A percentile compares a stretch with the other conserved stretches of the same genome.
Evolutionary conservation across 2,113 vertebrate species (phyloP).

Genomic region (Hirundichthys speculiger): DNA sequence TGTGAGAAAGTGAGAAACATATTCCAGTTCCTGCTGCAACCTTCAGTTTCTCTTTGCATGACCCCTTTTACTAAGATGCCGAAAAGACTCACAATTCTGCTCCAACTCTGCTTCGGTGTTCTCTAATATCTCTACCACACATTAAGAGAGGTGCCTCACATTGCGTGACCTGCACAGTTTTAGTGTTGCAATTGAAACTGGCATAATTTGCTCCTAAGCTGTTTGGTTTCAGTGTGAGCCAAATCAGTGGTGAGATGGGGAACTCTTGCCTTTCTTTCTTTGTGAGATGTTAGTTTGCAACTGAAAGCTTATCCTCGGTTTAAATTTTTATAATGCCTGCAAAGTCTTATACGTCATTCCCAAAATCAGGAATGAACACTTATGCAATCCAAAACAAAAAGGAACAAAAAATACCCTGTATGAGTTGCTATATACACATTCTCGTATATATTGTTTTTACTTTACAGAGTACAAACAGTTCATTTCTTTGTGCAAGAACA

Average conservation of each 20-base stretch:
- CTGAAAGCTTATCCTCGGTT: slow-evolving; percentile 27
- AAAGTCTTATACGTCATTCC: slow-evolving; percentile 41
- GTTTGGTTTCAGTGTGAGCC: slow-evolving; percentile 8
- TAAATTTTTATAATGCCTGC: slow-evolving; percentile 23
- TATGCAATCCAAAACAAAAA: background rate
- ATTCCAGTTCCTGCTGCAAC: slow-evolving; percentile 7
- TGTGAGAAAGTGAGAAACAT: slow-evolving; percentile 4
- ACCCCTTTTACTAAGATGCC: background rate
- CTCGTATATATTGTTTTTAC: background rate
- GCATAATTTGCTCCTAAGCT: slow-evolving; percentile 33
- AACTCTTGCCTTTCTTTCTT: slow-evolving; percentile 20
- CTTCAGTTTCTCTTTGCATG: slow-evolving; percentile 20
- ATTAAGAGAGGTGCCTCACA: slow-evolving; percentile 1
- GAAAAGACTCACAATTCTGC: background rate
- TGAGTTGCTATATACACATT: slow-evolving; percentile 2
- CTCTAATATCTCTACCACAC: slow-evolving; percentile 2
- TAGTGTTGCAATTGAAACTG: slow-evolving; percentile 42
- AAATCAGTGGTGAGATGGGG: slow-evolving; percentile 25
- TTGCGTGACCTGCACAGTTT: slow-evolving; percentile 16
- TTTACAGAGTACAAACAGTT: background rate
- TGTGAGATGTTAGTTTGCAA: slow-evolving; percentile 48
- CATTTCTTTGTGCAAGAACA: background rate
- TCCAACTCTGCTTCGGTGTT: background rate
- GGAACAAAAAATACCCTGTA: background rate
- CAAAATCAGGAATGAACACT: slow-evolving; percentile 23